These are phyloP conservation scores for Riparia riparia DNA, from an alignment of 2,113 vertebrate species.

Conservation along the genomic window DNA sequence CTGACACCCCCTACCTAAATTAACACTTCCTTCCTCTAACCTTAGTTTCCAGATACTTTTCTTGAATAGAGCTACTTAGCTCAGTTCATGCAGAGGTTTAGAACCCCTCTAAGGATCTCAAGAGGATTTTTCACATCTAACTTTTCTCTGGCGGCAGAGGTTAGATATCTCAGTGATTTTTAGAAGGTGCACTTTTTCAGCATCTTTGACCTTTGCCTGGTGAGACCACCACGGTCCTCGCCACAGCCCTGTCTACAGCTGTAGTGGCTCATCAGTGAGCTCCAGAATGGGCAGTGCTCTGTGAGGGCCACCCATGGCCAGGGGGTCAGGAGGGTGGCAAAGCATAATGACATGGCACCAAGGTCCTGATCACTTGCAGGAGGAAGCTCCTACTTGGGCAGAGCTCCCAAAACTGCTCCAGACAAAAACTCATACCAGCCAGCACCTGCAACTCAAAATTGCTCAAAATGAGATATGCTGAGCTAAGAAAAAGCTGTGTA, in stretches of 20 bases:
- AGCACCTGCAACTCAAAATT: background rate
- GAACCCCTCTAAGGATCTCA: background rate
- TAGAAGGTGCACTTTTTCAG: background rate
- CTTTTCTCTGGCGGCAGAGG: background rate
- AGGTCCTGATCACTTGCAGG: background rate
- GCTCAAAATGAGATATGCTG: background rate
- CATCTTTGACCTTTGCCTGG: background rate
- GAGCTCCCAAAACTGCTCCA: background rate
- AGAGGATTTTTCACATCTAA: background rate
- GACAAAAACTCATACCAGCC: background rate
- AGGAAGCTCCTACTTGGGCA: background rate
- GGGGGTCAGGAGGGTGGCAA: background rate
- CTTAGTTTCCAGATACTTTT: background rate
- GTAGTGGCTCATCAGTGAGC: rapidly evolving
- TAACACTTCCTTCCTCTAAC: background rate
- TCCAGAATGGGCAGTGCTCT: background rate
- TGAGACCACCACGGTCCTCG: rapidly evolving
- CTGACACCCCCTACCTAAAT: background rate
- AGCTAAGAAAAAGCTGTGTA: background rate
- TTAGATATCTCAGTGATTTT: background rate
- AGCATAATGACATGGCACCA: background rate
- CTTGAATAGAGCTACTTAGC: background rate
- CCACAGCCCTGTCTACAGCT: background rate
- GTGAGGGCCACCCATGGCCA: rapidly evolving
- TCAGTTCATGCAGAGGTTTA: background rate